Evolutionary conservation across 1,140 invertebrate species (phyloP).

Genomic region (Tetragnatha versicolor): DNA sequence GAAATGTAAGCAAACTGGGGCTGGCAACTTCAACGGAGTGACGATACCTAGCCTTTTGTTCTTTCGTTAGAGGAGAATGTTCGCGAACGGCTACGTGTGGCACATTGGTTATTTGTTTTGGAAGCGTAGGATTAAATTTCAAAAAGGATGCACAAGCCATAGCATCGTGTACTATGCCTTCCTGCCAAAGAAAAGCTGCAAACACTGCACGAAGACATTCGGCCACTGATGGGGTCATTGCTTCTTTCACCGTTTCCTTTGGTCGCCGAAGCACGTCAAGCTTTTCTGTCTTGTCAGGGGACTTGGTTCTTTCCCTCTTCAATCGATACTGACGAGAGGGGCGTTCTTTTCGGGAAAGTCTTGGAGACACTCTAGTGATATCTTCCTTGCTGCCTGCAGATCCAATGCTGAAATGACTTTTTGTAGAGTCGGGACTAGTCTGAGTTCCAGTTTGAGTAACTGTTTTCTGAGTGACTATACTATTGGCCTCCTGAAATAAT

Average conservation of each 20-base stretch:
- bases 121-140: constrained; percentile 74
- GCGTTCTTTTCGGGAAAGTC: constrained; percentile 71
- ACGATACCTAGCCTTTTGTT: constrained; percentile 71
- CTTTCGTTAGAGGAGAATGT: constrained; percentile 57
- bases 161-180: constrained; percentile 95
- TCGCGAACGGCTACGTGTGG: constrained; percentile 45
- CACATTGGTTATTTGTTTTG: constrained; percentile 57
- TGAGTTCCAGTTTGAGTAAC: constrained; percentile 78
- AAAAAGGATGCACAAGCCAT: constrained; percentile 96
- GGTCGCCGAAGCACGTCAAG: constrained; percentile 49
- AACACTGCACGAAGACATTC: constrained; percentile 93
- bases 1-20: constrained; percentile 74
- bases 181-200: constrained; percentile 95
- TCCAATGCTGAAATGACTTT: constrained; percentile 72
- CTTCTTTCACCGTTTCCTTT: constrained; percentile 73
- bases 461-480: constrained; percentile 40
- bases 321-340: constrained; percentile 64
- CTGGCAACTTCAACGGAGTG: constrained; percentile 87
- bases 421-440: constrained; percentile 73
- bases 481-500: constrained; percentile 27
- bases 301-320: constrained; percentile 71
- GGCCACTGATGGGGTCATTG: constrained; percentile 89
- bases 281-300: constrained; percentile 64
- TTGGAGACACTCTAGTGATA: constrained; percentile 71
- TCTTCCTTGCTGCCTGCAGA: constrained; percentile 65